phyloP scores from a whole-genome alignment of 2,113 vertebrate genomes.

The Bettongia penicillata region DNA sequence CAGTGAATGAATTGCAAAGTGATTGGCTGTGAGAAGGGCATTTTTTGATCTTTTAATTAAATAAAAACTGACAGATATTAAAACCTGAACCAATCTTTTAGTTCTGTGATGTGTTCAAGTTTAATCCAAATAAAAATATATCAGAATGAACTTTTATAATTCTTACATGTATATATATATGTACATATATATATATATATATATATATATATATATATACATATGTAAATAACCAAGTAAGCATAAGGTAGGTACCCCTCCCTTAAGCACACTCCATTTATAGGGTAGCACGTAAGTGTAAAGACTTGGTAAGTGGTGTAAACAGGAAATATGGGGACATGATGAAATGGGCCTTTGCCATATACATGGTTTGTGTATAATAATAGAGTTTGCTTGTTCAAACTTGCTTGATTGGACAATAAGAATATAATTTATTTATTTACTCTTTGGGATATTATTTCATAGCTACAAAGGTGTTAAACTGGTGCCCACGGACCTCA shows the following conservation, averaged over 20 bases:
- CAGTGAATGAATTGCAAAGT: constrained; percentile 31
- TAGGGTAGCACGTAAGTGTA: not conserved
- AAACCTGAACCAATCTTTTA: not conserved
- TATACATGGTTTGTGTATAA: not conserved
- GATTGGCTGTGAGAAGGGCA: not conserved
- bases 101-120: not conserved
- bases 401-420: not conserved
- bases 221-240: not conserved
- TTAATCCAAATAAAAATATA: not conserved
- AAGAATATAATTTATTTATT: not conserved
- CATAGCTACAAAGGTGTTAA: not conserved
- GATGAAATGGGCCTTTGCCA: not conserved
- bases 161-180: not conserved
- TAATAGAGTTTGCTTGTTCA: not conserved
- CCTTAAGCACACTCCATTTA: not conserved
- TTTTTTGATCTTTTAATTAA: not conserved
- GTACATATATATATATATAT: too few relatives aligned
- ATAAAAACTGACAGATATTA: not conserved
- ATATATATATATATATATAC: too few relatives aligned
- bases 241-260: not conserved
- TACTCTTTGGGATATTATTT: not conserved
- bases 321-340: not conserved
- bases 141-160: not conserved
- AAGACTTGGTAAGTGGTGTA: not conserved
- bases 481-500: not conserved